Conservation (phyloP, 2,888 invertebrate species). For the Tetheella fluctuosa region DNA sequence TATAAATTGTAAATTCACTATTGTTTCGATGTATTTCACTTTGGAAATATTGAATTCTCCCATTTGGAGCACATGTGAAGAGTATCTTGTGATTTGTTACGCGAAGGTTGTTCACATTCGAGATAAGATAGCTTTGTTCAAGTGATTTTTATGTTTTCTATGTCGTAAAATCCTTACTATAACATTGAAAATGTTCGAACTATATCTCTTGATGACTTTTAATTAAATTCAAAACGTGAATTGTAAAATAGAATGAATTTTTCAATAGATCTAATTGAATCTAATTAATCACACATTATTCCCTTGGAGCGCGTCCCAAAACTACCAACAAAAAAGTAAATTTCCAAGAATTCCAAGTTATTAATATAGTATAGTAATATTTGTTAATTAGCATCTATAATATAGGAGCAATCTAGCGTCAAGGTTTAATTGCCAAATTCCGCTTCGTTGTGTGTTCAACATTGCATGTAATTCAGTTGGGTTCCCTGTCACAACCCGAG, state of each 20-base stretch:
- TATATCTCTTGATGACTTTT: too few species aligned
- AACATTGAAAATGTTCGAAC: too few species aligned
- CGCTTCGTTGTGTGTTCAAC: constrained; percentile 28
- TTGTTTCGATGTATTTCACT: constrained; percentile 23
- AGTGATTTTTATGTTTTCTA: neutral
- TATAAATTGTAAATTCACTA: constrained; percentile 32
- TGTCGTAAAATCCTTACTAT: too few species aligned
- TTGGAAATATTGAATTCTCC: constrained; percentile 28
- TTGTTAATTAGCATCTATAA: neutral
- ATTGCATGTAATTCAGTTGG: constrained; percentile 28
- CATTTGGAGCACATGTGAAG: constrained; percentile 23
- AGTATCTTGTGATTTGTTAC: neutral
- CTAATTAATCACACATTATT: too few species aligned
- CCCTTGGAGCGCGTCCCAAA: too few species aligned
- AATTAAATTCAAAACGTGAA: too few species aligned
- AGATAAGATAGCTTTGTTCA: neutral
- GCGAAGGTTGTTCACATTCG: neutral
- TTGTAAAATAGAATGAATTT: too few species aligned
- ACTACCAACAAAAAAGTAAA: too few species aligned
- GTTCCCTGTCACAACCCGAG: neutral
- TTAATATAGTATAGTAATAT: neutral
- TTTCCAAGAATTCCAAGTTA: too few species aligned
- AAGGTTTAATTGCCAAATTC: constrained; percentile 33
- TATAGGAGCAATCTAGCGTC: neutral
- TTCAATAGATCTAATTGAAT: too few species aligned